Evolutionary conservation across 2,888 invertebrate species (phyloP), one percentile per base, ranked within the genome.

Genomic region (Odontomyia ornata): DNA sequence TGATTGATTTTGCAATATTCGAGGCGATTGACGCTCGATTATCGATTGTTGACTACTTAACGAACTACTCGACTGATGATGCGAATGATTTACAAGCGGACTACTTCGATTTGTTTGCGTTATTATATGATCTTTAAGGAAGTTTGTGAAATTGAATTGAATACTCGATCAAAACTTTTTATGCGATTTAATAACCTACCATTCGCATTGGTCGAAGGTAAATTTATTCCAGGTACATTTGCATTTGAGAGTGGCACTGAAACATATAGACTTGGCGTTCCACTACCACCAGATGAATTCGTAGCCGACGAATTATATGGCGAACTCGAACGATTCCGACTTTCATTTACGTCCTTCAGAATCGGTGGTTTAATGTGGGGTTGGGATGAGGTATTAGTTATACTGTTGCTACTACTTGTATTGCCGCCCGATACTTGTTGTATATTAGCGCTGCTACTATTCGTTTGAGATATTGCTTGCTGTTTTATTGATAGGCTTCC

Each of bases 181-280:
- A 23, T 60, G 25, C 60, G 4, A 60, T n/a, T n/a, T n/a, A n/a
- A 65, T 36, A 18, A 72, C 46, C 23, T 78, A 79, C 80, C 79
- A 76, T 76, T 80, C 77, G 81, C 71, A 79, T 81, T 83, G 71
- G 80, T 78, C 75, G 83, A 81, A 77, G 85, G 86, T 81, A 87
- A 82, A 83, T 83, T 87, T 76, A 87, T 83, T 80, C 87, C 87
- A 85, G 87, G 86, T 85, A 87, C 85, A 83, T 85, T 86, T 76
- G 87, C 86, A 71, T 85, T 86, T 78, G 89, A 88, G 79, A 91
- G 84, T 79, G 91, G 91, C 80, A 91, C 91, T 27, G 91, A 91
- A 23, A 91, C 91, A 72, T 90, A 91, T 80, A 91, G 88, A 84
- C 89, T 89, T 43, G 87, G 88, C 30, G 88, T 86, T n/a, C 85